Evolutionary conservation across 2,797 vertebrate species (phyloP), one percentile per base, ranked within the genome.

Genomic region (Poliocrania exsul): DNA sequence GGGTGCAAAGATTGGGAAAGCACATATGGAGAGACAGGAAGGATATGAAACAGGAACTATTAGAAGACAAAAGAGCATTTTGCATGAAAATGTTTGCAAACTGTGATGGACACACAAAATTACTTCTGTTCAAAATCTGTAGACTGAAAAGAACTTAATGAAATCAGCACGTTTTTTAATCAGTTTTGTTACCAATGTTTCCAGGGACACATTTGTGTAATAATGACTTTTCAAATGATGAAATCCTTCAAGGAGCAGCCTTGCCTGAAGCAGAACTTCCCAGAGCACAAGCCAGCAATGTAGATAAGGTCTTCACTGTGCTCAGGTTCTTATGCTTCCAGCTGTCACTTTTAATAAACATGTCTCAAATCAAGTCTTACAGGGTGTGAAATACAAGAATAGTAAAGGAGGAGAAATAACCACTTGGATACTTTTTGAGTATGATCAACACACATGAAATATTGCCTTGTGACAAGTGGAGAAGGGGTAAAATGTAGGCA

Each of bases 311-410:
- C 70, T 87, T 86, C 35, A 42, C 44, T 40, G 65, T 72, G 51
- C 75, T 82, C 3, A 1, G 26, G 42, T 71, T 93, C 65, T 69
- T 66, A 13, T 7, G 8, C 40, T 47, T n/a, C 64, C 64, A 40
- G 82, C 61, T 86, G 72, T 93, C 86, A 78, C 60, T 77, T 88
- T 35, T 66, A 92, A 93, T 90, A 78, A 92, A 83, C 28, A 28
- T 11, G 5, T 88, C 86, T 86, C 86, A 93, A 57, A 90, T 86
- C 61, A 86, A 61, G 25, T 20, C 66, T 83, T 85, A 64, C 44
- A 74, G 61, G 74, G 70, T 81, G 25, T 86, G 80, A 95, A 82
- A 83, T 60, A 54, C 16, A 67, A 49, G 25, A 86, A 82, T 42
- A 67, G 57, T 61, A 72, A 80, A 73, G n/a, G 42, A 81, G n/a